A percentile compares a stretch with the other conserved stretches of the same genome.
These are phyloP conservation scores for Platypus cylindrus DNA, from an alignment of 2,888 invertebrate species.

Conservation along the genomic window DNA sequence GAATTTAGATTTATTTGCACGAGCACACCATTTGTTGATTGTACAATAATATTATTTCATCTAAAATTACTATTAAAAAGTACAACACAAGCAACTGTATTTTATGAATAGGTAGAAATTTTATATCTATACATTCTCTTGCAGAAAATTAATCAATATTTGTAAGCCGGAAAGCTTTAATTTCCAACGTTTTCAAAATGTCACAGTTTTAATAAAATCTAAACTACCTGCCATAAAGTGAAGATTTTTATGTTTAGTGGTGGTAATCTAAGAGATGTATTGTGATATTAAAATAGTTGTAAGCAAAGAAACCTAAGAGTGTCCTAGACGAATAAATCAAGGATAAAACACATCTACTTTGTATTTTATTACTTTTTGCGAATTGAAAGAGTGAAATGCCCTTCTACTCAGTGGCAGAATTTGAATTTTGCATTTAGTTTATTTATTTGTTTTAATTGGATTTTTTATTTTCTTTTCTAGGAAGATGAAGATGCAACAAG, in stretches of 20 bases:
- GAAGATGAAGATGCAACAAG: no score
- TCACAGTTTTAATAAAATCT: constrained; percentile 12
- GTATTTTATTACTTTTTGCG: constrained; percentile 8
- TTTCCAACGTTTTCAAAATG: constrained; percentile 7
- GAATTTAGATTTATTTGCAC: no score
- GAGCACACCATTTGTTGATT: no score
- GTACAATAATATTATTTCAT: no score
- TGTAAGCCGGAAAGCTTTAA: constrained; percentile 8
- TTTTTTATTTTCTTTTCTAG: constrained; percentile 1
- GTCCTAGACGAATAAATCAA: constrained; percentile 5
- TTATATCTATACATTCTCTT: no score
- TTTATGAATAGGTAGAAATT: no score
- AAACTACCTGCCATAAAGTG: constrained; percentile 9
- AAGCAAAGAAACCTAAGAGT: no score
- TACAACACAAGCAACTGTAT: no score
- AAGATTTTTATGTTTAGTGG: constrained; percentile 8
- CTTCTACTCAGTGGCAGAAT: constrained; percentile 2
- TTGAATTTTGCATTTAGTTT: constrained; percentile 9
- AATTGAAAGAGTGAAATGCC: constrained; percentile 4
- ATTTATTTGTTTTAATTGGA: constrained; percentile 4
- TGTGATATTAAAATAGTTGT: constrained; percentile 9
- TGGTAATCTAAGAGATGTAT: constrained; percentile 7
- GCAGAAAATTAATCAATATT: constrained; percentile 11
- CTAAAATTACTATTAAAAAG: no score
- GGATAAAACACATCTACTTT: constrained; percentile 7